Base-by-base conservation (phyloP, 1,140 invertebrate genomes). In the Trypoxylus dichotomus region DNA sequence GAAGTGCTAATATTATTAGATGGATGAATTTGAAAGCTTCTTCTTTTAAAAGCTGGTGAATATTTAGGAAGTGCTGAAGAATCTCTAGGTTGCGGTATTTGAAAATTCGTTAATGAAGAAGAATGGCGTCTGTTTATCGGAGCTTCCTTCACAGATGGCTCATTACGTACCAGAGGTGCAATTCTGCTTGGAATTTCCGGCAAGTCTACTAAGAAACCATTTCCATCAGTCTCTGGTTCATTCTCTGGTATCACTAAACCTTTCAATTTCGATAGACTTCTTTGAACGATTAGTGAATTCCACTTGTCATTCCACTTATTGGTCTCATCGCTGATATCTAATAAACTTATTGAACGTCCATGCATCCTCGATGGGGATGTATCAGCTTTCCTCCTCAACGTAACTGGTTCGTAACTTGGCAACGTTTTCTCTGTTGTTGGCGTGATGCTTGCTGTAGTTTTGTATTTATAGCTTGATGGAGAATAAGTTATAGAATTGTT, bases 171-270 rank as follows among this genome's bases (percentile, higher is more conserved):
- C 29, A 13, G 3, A 73, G 71, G 27, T 3, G 10, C 29, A 43
- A 43, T 60, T 13, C 29, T 87, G 74, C 94, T 95, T 83, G 93
- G 94, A 76, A 97, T 96, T 87, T 94, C 94, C 1, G 95, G 95
- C 68, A 94, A 85, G 83, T 93, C 92, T 6, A 92, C 85, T 21
- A 92, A 89, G 88, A 85, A 5, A 10, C 19, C 10, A 25, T 86
- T 83, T 43, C 85, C 81, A 75, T 87, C 83, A 68, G 72, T 82
- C 75, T 84, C 83, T 47, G 87, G 83, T 76, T 90, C 87, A 74
- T 91, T 88, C 85, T 96, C 94, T 6, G 95, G 95, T 82, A 97
- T 96, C 8, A 96, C 93, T 78, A 97, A 86, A 3, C 95, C 95
- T 83, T 94, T 88, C 27, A 97, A 85, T 86, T 96, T 96, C 2